Conservation (phyloP, 2,797 vertebrate species). For the Syngnathus acus region DNA sequence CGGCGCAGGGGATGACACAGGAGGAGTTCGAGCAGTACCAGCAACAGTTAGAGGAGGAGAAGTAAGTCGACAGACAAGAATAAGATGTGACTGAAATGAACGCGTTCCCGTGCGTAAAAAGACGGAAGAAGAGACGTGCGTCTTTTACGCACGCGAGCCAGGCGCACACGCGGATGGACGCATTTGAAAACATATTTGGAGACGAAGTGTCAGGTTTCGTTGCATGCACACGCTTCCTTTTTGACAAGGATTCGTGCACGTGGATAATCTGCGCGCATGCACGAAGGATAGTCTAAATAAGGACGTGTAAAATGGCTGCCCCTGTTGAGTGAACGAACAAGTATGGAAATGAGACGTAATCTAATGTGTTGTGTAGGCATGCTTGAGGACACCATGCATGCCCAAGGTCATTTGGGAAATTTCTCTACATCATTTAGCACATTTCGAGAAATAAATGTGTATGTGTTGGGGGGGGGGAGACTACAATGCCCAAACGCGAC, state of each 20-base stretch:
- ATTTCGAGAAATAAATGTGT: neutral
- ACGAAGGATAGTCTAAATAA: neutral
- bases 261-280: neutral
- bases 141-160: neutral
- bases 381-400: neutral
- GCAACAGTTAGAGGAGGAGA: slow-evolving; percentile 94
- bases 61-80: slow-evolving; percentile 70
- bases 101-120: neutral
- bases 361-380: neutral
- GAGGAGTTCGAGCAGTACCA: slow-evolving; percentile 96
- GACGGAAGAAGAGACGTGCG: neutral
- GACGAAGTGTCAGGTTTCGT: neutral
- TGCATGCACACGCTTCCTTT: neutral
- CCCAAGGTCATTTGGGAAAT: neutral
- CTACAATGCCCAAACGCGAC: neutral
- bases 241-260: neutral
- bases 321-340: neutral
- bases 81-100: neutral
- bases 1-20: slow-evolving; percentile 89
- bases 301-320: neutral
- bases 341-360: neutral
- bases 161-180: neutral
- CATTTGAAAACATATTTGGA: neutral
- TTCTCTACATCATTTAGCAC: neutral
- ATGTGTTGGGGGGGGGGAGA: rapidly evolving